Base-by-base conservation (phyloP, 2,113 vertebrate genomes). In the Todiramphus saurophagus region DNA sequence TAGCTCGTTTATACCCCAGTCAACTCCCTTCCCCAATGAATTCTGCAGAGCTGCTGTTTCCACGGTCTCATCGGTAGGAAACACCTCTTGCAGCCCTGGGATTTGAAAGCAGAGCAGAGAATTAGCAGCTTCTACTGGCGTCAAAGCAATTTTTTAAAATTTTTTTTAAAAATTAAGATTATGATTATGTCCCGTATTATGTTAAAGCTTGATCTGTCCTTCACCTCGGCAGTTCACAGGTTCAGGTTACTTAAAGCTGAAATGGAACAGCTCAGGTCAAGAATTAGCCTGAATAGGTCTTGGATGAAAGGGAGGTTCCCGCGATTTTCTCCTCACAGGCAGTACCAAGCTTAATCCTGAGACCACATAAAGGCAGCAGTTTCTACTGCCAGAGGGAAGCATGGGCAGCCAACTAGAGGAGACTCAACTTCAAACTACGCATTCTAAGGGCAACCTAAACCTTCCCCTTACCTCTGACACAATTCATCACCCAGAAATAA, bases 381-480 rank as follows among this genome's bases (percentile, higher is more conserved):
- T 94, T 72, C 87, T 94, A 87, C 72, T 48, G 93, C 89, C 93
- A 91, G 90, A 93, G 83, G 90, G 88, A 96, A 28, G 63, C 73
- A 63, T 21, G 48, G 63, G 84, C 70, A 91, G 74, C 74, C 89
- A 91, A 10, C 70, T 16, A 11, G 2, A 81, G 27, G 7, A 93
- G 75, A 86, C 35, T 74, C 77, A 70, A 53, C 88, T 94, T 88
- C 67, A 86, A 81, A 88, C 77, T 48, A 41, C 59, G 24, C 13
- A 10, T 30, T 91, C 19, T 46, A 70, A 80, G 50, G 76, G 88
- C 67, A 95, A 58, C 39, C 16, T 68, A 90, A 86, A 86, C n/a
- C 39, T 51, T 93, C 63, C 46, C 83, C 60, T 81, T 93, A 50
- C 55, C 51, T 88, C 85, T 79, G 82, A 83, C 50, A 60, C 56